These are phyloP conservation scores for Cladopsammia gracilis DNA, from an alignment of 64 coral and sea anemone genomes.

Conservation along the genomic window DNA sequence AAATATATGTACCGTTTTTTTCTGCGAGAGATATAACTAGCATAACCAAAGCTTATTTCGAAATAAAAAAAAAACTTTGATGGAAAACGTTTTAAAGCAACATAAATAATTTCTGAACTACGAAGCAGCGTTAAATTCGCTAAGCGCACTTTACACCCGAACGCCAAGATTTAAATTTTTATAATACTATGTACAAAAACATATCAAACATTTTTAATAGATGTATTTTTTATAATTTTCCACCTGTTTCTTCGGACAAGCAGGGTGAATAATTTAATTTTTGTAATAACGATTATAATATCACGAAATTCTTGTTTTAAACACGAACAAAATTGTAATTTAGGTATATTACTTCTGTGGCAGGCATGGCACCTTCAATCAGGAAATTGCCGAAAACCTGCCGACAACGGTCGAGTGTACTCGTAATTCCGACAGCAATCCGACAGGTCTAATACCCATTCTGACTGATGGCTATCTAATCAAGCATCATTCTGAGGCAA, in stretches of 20 bases:
- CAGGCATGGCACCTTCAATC: neutral
- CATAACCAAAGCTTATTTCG: neutral
- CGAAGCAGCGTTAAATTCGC: neutral
- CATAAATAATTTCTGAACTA: neutral
- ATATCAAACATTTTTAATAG: too few species aligned
- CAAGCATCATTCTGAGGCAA: too few species aligned
- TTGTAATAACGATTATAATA: neutral
- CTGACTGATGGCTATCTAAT: too few species aligned
- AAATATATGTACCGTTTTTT: too few species aligned
- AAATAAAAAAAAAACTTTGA: too few species aligned
- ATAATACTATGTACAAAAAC: too few species aligned
- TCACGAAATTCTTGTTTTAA: neutral
- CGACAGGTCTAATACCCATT: too few species aligned
- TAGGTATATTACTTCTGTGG: neutral
- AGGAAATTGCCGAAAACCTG: neutral
- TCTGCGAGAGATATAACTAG: too few species aligned
- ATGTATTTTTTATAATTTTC: neutral
- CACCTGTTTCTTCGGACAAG: neutral
- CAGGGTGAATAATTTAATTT: neutral
- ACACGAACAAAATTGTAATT: neutral
- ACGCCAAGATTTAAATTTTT: too few species aligned
- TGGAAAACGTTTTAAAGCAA: neutral
- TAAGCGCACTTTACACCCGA: too few species aligned
- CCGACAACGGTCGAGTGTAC: neutral
- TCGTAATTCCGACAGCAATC: neutral